Percentiles rank a stretch among this genome's conserved stretches.
phyloP scores from a whole-genome alignment of 2,113 vertebrate species.

The Mormoops blainvillei region DNA sequence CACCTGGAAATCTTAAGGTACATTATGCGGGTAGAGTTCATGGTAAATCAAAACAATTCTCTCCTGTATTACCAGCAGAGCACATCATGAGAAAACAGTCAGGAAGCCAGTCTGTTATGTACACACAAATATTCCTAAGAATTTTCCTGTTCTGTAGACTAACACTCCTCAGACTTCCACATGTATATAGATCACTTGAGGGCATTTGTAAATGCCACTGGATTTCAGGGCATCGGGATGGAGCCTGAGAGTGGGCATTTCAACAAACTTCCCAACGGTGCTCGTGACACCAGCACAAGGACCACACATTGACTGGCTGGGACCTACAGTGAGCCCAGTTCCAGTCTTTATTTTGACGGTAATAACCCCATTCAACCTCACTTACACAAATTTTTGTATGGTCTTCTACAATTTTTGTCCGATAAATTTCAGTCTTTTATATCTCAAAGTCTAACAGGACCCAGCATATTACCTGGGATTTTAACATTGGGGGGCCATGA shows the following conservation, averaged over 20 bases:
- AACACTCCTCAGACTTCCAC: background rate
- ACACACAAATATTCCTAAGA: background rate
- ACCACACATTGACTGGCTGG: background rate
- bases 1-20: background rate
- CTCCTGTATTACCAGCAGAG: background rate
- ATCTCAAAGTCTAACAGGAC: background rate
- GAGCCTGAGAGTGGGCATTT: background rate
- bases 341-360: background rate
- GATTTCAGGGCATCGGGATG: background rate
- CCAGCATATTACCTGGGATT: background rate
- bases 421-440: background rate
- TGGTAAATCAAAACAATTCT: background rate
- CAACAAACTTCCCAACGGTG: background rate
- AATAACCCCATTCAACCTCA: background rate
- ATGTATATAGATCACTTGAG: background rate
- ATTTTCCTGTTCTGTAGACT: background rate
- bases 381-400: background rate
- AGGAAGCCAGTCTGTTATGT: background rate
- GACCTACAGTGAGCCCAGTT: background rate
- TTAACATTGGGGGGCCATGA: background rate
- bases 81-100: background rate
- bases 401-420: background rate
- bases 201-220: background rate
- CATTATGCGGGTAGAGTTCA: background rate
- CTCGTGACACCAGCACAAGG: fast-evolving